Base-by-base conservation (phyloP, 2,113 vertebrate genomes). In the Sphaerodactylus townsendi region DNA sequence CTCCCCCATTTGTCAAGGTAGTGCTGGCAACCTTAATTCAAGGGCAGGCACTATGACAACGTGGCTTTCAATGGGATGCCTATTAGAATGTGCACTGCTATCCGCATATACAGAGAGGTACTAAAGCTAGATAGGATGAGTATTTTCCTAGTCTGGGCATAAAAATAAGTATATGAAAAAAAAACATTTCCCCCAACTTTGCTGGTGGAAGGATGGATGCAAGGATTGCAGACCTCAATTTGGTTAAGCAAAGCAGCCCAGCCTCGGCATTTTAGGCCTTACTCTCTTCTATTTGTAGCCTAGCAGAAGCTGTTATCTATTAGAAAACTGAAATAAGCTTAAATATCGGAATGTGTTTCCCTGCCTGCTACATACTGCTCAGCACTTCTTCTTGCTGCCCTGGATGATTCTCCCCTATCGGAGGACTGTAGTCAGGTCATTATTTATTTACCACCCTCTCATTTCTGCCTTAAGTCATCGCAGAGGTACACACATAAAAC, bases 401-500 rank as follows among this genome's bases (percentile, higher is more conserved):
- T 71, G 74, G 13, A 50, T 56, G 62, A 73, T 68, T 64, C 10
- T n/a, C 77, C 48, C 77, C 85, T 77, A 86, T 87, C 44, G 85
- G 53, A 39, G 53, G 65, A 56, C 23, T 83, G 13, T 81, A 44
- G 21, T 81, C 69, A 53, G 5, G 2, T 25, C 82, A 0, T 59
- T 7, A 17, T 76, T 4, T 87, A 37, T 87, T 65, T 84, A 77
- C 28, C 62, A 65, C 14, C 17, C 35, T 85, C 15, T 84, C 64
- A 62, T 81, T 82, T 64, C 37, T 87, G 37, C 46, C 33, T 5
- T 59, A 85, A 84, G 46, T 83, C 44, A 79, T 85, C 37, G 14
- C 69, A 74, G 78, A 87, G 86, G 86, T 92, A 80, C 5, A 14
- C 56, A 77, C 89, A 33, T 7, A 78, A 81, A 73, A 48, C 0